Base-by-base conservation (phyloP, 2,888 invertebrate genomes). In the Eilema caniola region DNA sequence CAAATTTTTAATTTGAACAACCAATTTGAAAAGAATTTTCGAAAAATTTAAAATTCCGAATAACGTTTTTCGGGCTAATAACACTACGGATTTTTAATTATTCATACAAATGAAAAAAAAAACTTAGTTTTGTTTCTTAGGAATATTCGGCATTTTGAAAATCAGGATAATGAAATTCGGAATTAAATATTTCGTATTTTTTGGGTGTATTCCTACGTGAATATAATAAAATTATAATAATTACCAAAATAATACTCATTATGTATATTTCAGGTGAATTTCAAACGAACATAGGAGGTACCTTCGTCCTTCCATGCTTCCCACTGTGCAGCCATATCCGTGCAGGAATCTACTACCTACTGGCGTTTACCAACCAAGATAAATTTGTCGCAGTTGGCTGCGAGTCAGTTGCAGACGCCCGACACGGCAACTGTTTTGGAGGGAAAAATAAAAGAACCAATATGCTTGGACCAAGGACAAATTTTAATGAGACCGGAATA, bases 301-400 rank as follows among this genome's bases (percentile, higher is more conserved):
- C 86, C 69, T 92, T 94, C 82, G 86, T 94, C 61, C 82, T 94
- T 60, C 94, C 94, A 0, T 94, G 94, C 77, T 89, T 94, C 72
- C 85, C 88, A 63, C 76, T 94, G 3, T 95, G 95, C 86, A 94
- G 94, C 68, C 95, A 95, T 78, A 80, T 93, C 1, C 88, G 93
- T 3, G 81, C 95, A 0, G 92, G 88, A 0, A 74, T 89, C 71
- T 94, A 93, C 85, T 93, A 91, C 91, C 73, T 88, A 0, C 61
- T 87, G 0, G 88, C 94, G 0, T 82, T 81, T 67, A 78, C 74
- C 11, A 86, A 92, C 72, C 89, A 90, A 0, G 87, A 90, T 70
- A 84, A 91, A 63, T 95, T 94, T 76, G 23, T 90, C 47, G 93
- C 88, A 3, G 87, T 93, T 0, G 86, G 83, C 2, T 94, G 94